These are phyloP conservation scores for Scleropages formosus DNA, from an alignment of 2,797 vertebrate genomes.

Conservation along the genomic window DNA sequence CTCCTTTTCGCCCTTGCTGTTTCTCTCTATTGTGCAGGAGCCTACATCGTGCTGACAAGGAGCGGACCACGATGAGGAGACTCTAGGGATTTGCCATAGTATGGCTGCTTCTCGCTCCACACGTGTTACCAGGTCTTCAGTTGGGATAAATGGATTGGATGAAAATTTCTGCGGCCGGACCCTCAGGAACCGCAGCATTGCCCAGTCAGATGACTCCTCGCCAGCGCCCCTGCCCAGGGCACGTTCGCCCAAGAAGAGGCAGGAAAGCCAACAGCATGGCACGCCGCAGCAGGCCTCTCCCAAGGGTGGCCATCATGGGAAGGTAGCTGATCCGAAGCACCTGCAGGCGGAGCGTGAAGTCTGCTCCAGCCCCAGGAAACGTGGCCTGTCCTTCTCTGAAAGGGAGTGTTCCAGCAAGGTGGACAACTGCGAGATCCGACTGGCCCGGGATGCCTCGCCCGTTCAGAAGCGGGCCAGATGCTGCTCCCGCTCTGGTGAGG, in stretches of 20 bases:
- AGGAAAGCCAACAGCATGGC: slow-evolving; percentile 65
- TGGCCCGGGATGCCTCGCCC: slow-evolving; percentile 69
- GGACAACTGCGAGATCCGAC: slow-evolving; percentile 78
- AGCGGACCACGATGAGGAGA: slow-evolving; percentile 91
- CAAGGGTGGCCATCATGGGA: slow-evolving; percentile 70
- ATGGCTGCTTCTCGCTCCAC: slow-evolving; percentile 99
- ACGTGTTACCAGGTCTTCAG: slow-evolving; percentile 99
- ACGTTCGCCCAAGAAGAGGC: slow-evolving; percentile 95
- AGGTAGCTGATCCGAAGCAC: slow-evolving; percentile 75
- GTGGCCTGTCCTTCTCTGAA: slow-evolving; percentile 82
- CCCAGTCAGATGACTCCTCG: slow-evolving; percentile 88
- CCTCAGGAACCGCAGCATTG: slow-evolving; percentile 98
- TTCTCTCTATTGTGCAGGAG: slow-evolving; percentile 60
- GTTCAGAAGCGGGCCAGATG: slow-evolving; percentile 87
- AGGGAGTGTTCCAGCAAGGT: slow-evolving; percentile 80
- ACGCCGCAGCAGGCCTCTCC: slow-evolving; percentile 44
- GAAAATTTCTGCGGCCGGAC: slow-evolving; percentile 99
- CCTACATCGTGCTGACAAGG: slow-evolving; percentile 75
- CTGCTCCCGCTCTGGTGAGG: slow-evolving; percentile 81
- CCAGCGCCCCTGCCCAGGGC: slow-evolving; percentile 83
- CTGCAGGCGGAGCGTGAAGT: slow-evolving; percentile 71
- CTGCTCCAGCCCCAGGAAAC: slow-evolving; percentile 84
- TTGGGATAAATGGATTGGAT: slow-evolving; percentile 99
- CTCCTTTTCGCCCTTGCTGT: slow-evolving; percentile 9
- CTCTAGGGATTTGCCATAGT: slow-evolving; percentile 93